phyloP scores from a whole-genome alignment of 2,113 vertebrate genomes.

The Tyrannus savana region DNA sequence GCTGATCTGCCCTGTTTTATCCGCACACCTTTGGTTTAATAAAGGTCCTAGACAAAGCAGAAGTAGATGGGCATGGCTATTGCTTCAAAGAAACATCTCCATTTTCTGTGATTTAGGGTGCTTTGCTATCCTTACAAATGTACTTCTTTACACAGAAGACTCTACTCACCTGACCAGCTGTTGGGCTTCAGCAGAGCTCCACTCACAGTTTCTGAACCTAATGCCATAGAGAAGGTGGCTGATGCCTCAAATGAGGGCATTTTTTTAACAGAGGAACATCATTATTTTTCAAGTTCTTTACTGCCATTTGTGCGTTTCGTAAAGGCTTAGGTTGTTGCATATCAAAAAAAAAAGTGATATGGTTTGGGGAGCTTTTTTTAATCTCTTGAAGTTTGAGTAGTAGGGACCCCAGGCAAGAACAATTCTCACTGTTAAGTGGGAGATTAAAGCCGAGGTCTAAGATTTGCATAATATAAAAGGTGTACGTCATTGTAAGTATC shows the following conservation, averaged over 20 bases:
- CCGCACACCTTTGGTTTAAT: background rate
- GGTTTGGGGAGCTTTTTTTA: slow-evolving; percentile 57
- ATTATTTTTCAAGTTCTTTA: background rate
- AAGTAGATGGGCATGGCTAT: background rate
- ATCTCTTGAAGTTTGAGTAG: slow-evolving; percentile 47
- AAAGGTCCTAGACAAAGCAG: background rate
- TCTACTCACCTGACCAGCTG: background rate
- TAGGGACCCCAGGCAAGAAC: slow-evolving; percentile 63
- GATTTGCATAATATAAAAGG: slow-evolving; percentile 60
- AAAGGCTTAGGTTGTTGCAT: slow-evolving; percentile 17
- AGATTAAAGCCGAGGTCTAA: slow-evolving; percentile 62
- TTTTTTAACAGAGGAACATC: background rate
- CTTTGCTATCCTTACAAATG: background rate
- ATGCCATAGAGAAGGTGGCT: background rate
- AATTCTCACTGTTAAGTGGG: slow-evolving; percentile 61
- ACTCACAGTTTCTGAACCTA: background rate
- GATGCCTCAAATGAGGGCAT: background rate
- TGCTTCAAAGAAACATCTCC: background rate
- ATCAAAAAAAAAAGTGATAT: background rate
- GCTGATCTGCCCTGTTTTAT: background rate
- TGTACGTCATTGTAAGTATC: slow-evolving; percentile 50
- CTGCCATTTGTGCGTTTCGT: background rate
- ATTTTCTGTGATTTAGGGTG: background rate
- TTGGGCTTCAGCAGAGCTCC: background rate
- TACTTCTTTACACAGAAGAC: background rate